Base-by-base conservation (phyloP, 2,888 invertebrate genomes). In the Amblyteles armatorius region DNA sequence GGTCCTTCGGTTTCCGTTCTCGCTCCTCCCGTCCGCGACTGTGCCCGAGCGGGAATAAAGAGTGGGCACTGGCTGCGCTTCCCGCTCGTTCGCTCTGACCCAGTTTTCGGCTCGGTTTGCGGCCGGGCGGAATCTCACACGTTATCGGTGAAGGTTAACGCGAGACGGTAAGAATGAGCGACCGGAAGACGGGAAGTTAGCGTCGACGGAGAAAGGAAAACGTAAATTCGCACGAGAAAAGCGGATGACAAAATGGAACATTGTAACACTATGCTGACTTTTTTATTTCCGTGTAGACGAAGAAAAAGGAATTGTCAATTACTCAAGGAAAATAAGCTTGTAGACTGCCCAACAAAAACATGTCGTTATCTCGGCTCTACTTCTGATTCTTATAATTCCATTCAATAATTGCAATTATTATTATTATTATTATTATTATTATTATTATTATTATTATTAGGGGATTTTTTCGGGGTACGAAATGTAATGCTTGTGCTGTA, bases 91-190 rank as follows among this genome's bases (percentile, higher is more conserved):
- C 74, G 48, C 65, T 79, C 52, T 83, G 85, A 85, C 82, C 84
- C 69, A 85, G 76, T 85, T 85, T 82, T 85, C 67, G 67, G 76
- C 72, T 79, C 29, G 33, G 67, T 76, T 63, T 69, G 67, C 48
- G 52, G 50, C 71, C 55, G 29, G 67, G 29, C 67, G 67, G 71
- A 67, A 65, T 67, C 65, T 52, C 63, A 33, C 81, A 19, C 65
- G 55, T 55, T 57, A 48, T 9, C 82, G 79, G 82, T 85, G 79
- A 85, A 85, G 79, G 82, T 68, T 76, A 82, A 82, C 82, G 79
- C 79, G 65, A 44, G 44, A 63, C 48, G 65, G 67, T 68, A 36
- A 71, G 33, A 57, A 71, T 33, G 76, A 44, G 44, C 67, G 22
- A 16, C 44, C 33, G 50, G 55, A 48, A 71, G 76, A 50, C 16